Base-by-base conservation (phyloP, 1,140 invertebrate genomes). In the Drosophila rufa region DNA sequence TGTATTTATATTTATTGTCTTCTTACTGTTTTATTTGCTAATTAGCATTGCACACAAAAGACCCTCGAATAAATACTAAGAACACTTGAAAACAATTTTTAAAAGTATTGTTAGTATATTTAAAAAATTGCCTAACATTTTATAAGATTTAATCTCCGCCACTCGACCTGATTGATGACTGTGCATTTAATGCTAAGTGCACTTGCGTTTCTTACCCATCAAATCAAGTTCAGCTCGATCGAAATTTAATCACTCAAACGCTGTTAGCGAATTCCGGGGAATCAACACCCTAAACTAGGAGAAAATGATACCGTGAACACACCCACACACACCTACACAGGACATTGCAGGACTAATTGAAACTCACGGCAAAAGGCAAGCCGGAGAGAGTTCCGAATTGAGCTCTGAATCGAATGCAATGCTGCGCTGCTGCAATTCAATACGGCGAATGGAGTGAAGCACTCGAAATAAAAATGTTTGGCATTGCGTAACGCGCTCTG, bases 391-490 rank as follows among this genome's bases (percentile, higher is more conserved):
- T 38, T 46, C 25, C 14, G 66, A 65, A 65, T 61, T 64, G 30
- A 33, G 30, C 33, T 11, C 33, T 36, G 65, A 65, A 67, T 38
- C 43, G 33, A 69, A 68, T 66, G 67, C 48, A 53, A 19, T 27
- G 47, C 47, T 43, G 27, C 48, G 69, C 67, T 48, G 53, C 7
- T 73, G 69, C 67, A 36, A 73, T 59, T 59, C 53, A 59, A 60
- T 73, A 42, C 38, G 30, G 38, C 30, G 69, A 71, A 48, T 43
- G 27, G 22, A 61, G 43, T 36, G 45, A 67, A 51, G 46, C 22
- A 62, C 57, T 67, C 38, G 64, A 68, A 68, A 68, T 70, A 68
- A 70, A 68, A 78, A 82, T 82, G 58, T 68, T 82, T 78, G 74
- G 58, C 55, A 78, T 74, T 62, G 73, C 57, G 69, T 73, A 73